Conservation (phyloP, 2,888 invertebrate species). For the Isoperla grammatica region DNA sequence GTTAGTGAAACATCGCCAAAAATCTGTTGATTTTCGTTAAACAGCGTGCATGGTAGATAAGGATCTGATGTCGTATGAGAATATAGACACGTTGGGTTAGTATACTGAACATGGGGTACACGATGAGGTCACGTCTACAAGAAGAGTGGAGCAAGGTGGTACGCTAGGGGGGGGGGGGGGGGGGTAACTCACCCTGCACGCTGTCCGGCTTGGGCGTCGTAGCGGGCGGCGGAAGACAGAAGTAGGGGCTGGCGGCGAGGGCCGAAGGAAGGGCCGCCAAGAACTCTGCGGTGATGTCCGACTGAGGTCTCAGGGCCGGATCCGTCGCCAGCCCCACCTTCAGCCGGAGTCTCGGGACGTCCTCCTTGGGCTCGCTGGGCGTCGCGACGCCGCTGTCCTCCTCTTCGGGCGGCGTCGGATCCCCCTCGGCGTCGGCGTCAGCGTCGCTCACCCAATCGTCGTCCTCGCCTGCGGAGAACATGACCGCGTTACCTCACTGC, state of each 20-base stretch:
- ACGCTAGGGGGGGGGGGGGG: too few species aligned
- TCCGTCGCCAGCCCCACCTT: constrained; percentile 76
- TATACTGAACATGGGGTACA: too few species aligned
- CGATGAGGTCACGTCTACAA: too few species aligned
- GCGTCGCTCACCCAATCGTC: constrained; percentile 45
- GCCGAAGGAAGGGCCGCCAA: constrained; percentile 48
- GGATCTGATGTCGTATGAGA: too few species aligned
- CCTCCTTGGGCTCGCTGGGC: constrained; percentile 31
- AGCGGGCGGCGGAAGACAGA: constrained; percentile 37
- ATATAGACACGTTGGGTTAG: too few species aligned
- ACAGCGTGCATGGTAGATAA: too few species aligned
- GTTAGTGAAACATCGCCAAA: too few species aligned
- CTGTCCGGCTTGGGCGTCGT: constrained; percentile 11
- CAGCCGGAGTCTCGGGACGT: constrained; percentile 61
- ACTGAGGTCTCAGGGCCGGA: constrained; percentile 58
- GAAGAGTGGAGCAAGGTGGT: too few species aligned
- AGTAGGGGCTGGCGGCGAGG: constrained; percentile 35
- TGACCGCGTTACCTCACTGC: too few species aligned
- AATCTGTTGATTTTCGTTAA: too few species aligned
- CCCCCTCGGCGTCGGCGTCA: constrained; percentile 43
- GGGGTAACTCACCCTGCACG: constrained; percentile 21
- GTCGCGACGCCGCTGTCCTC: constrained; percentile 27
- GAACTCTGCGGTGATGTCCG: constrained; percentile 40
- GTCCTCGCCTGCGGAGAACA: constrained; percentile 41
- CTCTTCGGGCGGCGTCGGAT: constrained; percentile 36